Conservation (phyloP, 1,140 invertebrate species). For the Papilio glaucus region DNA sequence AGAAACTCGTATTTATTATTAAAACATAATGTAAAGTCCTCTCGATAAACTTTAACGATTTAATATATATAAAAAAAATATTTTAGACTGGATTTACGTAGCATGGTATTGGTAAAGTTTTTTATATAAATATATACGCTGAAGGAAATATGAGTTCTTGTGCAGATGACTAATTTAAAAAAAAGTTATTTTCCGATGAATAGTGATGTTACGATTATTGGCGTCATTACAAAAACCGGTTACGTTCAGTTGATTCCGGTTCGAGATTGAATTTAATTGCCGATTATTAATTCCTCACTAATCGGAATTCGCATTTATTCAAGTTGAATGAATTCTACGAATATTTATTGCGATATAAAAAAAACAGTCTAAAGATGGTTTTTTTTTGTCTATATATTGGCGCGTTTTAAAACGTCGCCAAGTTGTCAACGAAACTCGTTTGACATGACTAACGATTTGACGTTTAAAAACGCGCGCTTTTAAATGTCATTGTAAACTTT, state of each 20-base stretch:
- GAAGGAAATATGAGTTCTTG: not conserved
- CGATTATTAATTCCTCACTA: conserved; percentile 50
- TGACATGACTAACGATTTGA: not conserved
- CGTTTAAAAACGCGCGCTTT: not conserved
- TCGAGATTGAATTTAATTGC: conserved; percentile 51
- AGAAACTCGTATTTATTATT: not conserved
- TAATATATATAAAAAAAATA: conserved; percentile 8
- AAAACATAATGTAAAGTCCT: not conserved
- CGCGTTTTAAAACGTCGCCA: not conserved
- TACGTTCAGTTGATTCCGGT: conserved; percentile 44
- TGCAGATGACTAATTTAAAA: not conserved
- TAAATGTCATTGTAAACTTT: conserved; percentile 46
- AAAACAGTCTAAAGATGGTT: not conserved
- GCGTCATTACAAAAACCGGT: conserved; percentile 22
- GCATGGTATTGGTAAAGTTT: conserved; percentile 12
- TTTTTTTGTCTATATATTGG: not conserved
- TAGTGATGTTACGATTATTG: not conserved
- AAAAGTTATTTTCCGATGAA: not conserved
- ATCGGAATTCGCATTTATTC: conserved; percentile 70
- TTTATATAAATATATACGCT: conserved; percentile 21
- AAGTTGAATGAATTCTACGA: conserved; percentile 55
- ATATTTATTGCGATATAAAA: conserved; percentile 46
- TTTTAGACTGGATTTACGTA: conserved; percentile 19
- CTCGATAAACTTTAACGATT: not conserved
- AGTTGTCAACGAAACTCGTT: not conserved